Conservation (phyloP, 2,113 vertebrate species). For the Rissa tridactyla region DNA sequence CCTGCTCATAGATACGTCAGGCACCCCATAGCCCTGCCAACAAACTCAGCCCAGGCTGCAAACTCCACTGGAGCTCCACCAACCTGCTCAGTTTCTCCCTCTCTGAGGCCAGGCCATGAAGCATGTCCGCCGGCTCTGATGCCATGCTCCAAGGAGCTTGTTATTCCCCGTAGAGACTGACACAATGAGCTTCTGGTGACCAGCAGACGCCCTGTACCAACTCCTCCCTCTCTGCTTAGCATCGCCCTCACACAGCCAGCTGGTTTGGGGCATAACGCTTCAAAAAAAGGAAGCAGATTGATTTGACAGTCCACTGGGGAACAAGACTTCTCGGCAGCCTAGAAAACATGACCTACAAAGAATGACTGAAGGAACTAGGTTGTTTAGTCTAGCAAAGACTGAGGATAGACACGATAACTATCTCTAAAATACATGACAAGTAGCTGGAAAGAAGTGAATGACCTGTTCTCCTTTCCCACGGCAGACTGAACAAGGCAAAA, state of each 20-base stretch:
- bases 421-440: conserved; percentile 15
- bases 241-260: background rate
- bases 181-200: background rate
- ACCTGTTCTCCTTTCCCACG: background rate
- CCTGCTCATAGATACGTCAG: background rate
- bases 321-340: conserved; percentile 41
- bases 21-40: background rate
- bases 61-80: background rate
- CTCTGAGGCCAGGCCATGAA: background rate
- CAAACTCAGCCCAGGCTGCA: background rate
- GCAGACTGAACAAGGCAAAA: background rate
- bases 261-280: conserved; percentile 33
- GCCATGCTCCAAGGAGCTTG: background rate
- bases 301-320: conserved; percentile 64
- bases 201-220: background rate
- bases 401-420: background rate
- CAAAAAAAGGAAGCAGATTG: conserved; percentile 44
- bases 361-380: conserved; percentile 71
- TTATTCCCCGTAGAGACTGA: background rate
- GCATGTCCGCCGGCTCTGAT: fast-evolving
- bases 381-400: conserved; percentile 59
- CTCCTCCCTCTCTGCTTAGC: background rate
- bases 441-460: background rate
- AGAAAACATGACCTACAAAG: conserved; percentile 68
- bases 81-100: background rate